Evolutionary conservation across 1,140 invertebrate species (phyloP), one percentile per base, ranked within the genome.

Genomic region (Apocrypta bakeri): DNA sequence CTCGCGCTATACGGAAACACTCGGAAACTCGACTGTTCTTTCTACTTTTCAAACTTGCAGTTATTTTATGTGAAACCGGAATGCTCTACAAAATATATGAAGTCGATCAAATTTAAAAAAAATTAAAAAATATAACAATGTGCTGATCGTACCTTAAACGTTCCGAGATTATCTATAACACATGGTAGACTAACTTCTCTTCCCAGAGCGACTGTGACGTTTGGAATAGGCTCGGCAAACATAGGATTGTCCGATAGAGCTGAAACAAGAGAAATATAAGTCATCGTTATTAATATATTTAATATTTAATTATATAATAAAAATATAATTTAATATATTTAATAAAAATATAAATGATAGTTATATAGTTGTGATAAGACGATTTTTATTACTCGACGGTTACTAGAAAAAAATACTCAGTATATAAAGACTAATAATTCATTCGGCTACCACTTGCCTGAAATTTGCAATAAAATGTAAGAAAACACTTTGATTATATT

Each of bases 141-240:
- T 17, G 3, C 14, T 42, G 40, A 42, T 29, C 91, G 93, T 93
- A 98, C 97, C 95, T 97, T 97, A 88, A 97, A 97, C 83, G 93
- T 94, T 84, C 96, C 96, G 79, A 98, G 94, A 89, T 97, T 96
- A 88, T 97, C 96, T 56, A 98, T 96, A 74, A 97, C 96, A 87
- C 97, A 98, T 14, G 96, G 96, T 85, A 98, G 91, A 87, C 95
- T 97, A 64, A 96, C 97, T 89, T 98, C 97, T 87, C 97, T 93
- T 81, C 97, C 97, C 29, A 97, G 93, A 66, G 97, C 96, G 71
- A 97, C 97, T 4, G 97, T 98, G 82, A 97, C 96, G 90, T 97
- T 97, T 33, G 96, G 96, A 87, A 97, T 97, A 27, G 96, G 96
- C 90, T 97, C 96, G 25, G 96, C 95, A 88, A 98, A 97, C 85